phyloP scores from a whole-genome alignment of 2,888 invertebrate genomes.

The Galerucella pusilla region DNA sequence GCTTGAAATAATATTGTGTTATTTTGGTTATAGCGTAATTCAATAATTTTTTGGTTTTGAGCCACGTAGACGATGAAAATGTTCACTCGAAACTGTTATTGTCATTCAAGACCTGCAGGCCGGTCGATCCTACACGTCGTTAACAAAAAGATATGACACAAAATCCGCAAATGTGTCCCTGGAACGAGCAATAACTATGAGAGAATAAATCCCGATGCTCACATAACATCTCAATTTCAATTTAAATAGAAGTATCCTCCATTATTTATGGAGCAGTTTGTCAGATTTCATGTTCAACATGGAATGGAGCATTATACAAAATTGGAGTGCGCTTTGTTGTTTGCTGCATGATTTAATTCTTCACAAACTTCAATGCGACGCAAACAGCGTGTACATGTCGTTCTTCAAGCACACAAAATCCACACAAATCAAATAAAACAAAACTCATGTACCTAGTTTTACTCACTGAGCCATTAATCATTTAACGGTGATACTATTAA shows the following conservation, averaged over 20 bases:
- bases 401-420: conserved; percentile 6
- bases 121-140: conserved; percentile 5
- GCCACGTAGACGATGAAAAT: background rate
- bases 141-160: conserved; percentile 3
- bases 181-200: conserved; percentile 18
- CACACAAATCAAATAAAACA: background rate
- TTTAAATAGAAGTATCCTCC: conserved; percentile 27
- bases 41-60: background rate
- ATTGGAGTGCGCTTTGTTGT: conserved; percentile 36
- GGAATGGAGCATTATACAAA: conserved; percentile 30
- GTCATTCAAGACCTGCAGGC: background rate
- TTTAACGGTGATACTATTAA: background rate
- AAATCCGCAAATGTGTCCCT: conserved; percentile 25
- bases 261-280: conserved; percentile 34
- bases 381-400: background rate
- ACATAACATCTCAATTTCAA: conserved; percentile 31
- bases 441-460: background rate
- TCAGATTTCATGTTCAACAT: conserved; percentile 37
- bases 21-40: too few species aligned
- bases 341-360: conserved; percentile 37
- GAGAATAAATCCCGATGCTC: conserved; percentile 18
- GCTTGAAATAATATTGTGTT: too few species aligned
- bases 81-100: background rate
- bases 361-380: background rate
- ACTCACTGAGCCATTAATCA: background rate